These are phyloP conservation scores for Fistularia tabacaria DNA, from an alignment of 2,797 vertebrate genomes.

Conservation along the genomic window DNA sequence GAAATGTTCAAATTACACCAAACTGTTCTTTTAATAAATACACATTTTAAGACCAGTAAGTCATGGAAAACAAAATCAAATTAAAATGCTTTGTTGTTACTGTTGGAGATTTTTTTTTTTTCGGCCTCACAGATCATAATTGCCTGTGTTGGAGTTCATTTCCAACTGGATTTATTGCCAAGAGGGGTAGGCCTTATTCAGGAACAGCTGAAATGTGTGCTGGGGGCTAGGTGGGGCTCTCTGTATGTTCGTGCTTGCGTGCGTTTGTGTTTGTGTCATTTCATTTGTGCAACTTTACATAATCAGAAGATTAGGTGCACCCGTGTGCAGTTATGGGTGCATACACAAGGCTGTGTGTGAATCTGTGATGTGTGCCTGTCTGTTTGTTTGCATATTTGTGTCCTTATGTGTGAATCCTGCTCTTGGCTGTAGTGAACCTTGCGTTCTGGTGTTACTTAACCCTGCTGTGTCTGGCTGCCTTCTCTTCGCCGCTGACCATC, in stretches of 20 bases:
- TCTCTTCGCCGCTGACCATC: slow-evolving; percentile 49
- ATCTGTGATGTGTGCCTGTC: slow-evolving; percentile 4
- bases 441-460: slow-evolving; percentile 68
- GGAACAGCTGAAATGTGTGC: slow-evolving; percentile 42
- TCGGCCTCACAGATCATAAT: slow-evolving; percentile 3
- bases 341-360: slow-evolving; percentile 2
- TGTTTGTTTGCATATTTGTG: slow-evolving; percentile 22
- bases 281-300: slow-evolving; percentile 29
- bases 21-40: neutral
- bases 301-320: slow-evolving; percentile 29
- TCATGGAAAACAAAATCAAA: slow-evolving; percentile 1
- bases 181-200: slow-evolving; percentile 12
- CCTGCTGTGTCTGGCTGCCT: slow-evolving; percentile 45
- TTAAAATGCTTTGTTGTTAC: neutral
- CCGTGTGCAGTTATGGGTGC: slow-evolving; percentile 26
- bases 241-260: slow-evolving; percentile 16
- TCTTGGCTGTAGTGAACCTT: slow-evolving; percentile 59
- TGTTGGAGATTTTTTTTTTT: slow-evolving; percentile 1
- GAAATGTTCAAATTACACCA: too few species aligned
- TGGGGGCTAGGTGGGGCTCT: slow-evolving; percentile 16
- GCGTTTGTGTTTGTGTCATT: slow-evolving; percentile 23
- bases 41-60: neutral
- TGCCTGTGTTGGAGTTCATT: neutral
- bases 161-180: slow-evolving; percentile 3
- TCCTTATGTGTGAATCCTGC: slow-evolving; percentile 30